Base-by-base conservation (phyloP, 2,888 invertebrate species). In the Tipula unca region DNA sequence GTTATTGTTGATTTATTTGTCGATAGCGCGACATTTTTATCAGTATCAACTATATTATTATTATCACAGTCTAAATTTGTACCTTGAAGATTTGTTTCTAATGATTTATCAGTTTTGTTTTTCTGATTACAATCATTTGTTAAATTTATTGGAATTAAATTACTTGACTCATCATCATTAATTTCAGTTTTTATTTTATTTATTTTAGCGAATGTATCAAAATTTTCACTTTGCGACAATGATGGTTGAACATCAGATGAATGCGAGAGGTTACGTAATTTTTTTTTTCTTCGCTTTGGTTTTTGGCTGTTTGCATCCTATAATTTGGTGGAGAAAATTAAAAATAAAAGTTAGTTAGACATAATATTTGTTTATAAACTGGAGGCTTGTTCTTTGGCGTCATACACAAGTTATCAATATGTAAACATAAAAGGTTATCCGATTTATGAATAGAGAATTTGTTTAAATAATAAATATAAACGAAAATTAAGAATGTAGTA, bases 91-190 rank as follows among this genome's bases (percentile, higher is more conserved):
- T 87, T 87, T 85, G 32, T 32, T 83, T 32, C 29, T 83, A 83
- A 83, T 83, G 35, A 83, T 17, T 83, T 83, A 32, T 85, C 39
- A 39, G 32, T 29, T 29, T 32, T 85, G 8, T 42, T 42, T 29
- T 42, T 42, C 36, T 85, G 85, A 85, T 85, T 84, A 82, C 39
- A 29, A 83, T 85, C 85, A 86, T 85, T 85, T 48, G 88, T 90
- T 87, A 90, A 87, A 88, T 90, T 91, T 89, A 90, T 90, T 10
- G 90, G 90, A 36, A 85, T 85, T 85, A 85, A 85, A 85, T 85
- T 85, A 85, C 39, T 85, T 85, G 85, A 48, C 29, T 48, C 48
- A 54, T 48, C 54, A 85, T 42, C 48, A 35, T 42, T 29, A 17
- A 48, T 85, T 54, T 54, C 54, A 54, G 48, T 85, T 85, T 85